These are phyloP conservation scores for Vidua macroura DNA, from an alignment of 2,113 vertebrate genomes.

Conservation along the genomic window DNA sequence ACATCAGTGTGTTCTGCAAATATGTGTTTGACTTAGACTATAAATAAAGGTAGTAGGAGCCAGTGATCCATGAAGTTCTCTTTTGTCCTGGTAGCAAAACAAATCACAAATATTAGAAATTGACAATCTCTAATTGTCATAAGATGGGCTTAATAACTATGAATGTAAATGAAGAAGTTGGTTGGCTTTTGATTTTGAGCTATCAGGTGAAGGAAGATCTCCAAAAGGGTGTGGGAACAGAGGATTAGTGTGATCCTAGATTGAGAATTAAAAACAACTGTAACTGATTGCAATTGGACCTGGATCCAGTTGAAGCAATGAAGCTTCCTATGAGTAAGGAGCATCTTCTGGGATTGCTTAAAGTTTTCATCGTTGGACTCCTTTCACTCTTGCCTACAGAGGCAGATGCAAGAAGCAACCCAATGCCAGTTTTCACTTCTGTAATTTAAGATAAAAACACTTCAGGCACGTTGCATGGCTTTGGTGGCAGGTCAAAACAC, in stretches of 20 bases:
- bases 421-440: neutral
- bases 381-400: neutral
- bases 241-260: neutral
- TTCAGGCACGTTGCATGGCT: neutral
- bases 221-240: neutral
- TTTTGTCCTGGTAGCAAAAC: neutral
- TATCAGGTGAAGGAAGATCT: neutral
- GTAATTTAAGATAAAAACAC: neutral
- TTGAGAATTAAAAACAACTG: neutral
- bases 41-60: neutral
- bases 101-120: neutral
- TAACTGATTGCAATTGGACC: neutral
- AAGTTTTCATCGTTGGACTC: accelerated
- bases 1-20: neutral
- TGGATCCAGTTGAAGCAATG: neutral
- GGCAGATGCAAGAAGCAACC: neutral
- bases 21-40: neutral
- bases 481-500: neutral
- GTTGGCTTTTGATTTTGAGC: neutral
- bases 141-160: neutral
- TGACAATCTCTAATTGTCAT: neutral
- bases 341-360: accelerated
- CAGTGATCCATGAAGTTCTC: neutral
- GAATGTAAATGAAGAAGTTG: neutral
- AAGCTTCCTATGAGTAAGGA: neutral